A percentile compares a stretch with the other conserved stretches of the same genome.
These are phyloP conservation scores for Zaprionus ornatus DNA, from an alignment of 1,140 invertebrate species.

Conservation along the genomic window DNA sequence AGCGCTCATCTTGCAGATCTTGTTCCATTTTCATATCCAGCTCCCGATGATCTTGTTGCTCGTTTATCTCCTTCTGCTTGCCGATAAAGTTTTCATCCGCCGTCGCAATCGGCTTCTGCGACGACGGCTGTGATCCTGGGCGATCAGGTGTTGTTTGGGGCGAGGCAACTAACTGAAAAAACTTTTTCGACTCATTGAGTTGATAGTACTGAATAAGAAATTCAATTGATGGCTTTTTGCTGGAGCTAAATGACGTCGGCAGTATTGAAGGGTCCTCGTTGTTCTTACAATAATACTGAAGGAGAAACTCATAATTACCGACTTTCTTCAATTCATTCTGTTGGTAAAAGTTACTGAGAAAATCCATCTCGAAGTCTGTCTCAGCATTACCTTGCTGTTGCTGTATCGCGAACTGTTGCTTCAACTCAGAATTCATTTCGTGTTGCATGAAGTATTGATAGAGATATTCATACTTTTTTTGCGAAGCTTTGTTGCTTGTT, in stretches of 20 bases:
- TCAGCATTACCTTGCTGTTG: conserved; percentile 46
- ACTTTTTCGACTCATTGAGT: conserved; percentile 83
- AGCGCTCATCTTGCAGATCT: not conserved
- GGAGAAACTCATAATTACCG: conserved; percentile 76
- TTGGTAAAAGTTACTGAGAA: conserved; percentile 76
- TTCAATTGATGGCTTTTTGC: conserved; percentile 73
- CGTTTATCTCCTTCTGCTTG: conserved; percentile 12
- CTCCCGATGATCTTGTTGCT: conserved; percentile 11
- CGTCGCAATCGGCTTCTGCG: conserved; percentile 53
- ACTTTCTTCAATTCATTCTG: conserved; percentile 72
- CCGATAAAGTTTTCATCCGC: conserved; percentile 45
- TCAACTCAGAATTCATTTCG: conserved; percentile 64
- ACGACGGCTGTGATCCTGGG: conserved; percentile 41
- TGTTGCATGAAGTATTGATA: conserved; percentile 78
- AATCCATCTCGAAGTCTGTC: conserved; percentile 67
- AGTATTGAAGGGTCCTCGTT: conserved; percentile 33
- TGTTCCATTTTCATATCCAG: not conserved
- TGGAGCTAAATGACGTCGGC: conserved; percentile 56
- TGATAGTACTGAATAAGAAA: conserved; percentile 82
- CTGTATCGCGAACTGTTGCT: conserved; percentile 64
- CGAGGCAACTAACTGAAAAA: conserved; percentile 84
- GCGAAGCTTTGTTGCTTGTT: not conserved
- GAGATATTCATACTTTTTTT: conserved; percentile 71
- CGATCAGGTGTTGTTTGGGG: conserved; percentile 74
- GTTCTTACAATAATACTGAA: conserved; percentile 74